A percentile compares a stretch with the other conserved stretches of the same genome.
Evolutionary conservation across 2,113 vertebrate species (phyloP).

Genomic region (Mus pahari): DNA sequence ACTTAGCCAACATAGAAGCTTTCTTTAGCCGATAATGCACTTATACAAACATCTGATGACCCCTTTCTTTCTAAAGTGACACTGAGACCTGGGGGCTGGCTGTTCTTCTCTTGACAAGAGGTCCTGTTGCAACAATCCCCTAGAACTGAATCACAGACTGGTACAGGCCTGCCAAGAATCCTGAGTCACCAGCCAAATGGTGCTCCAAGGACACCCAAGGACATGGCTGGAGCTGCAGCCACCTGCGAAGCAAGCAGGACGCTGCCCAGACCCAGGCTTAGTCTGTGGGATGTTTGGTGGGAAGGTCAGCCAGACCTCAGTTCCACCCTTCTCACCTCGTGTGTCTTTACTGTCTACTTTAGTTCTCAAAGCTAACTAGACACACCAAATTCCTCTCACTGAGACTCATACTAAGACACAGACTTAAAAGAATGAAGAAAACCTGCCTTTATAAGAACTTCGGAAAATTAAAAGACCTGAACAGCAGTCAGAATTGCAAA

Average conservation of each 20-base stretch:
- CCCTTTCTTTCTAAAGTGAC: conserved; percentile 11
- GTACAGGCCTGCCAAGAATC: background rate
- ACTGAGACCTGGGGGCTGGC: background rate
- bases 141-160: background rate
- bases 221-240: background rate
- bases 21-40: background rate
- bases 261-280: background rate
- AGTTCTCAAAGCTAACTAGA: background rate
- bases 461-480: background rate
- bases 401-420: background rate
- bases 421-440: background rate
- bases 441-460: background rate
- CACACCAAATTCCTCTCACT: background rate
- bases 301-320: background rate
- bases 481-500: background rate
- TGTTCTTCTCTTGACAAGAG: background rate
- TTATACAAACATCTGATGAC: background rate
- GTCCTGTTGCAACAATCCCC: background rate
- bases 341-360: background rate
- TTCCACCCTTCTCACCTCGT: background rate
- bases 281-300: background rate
- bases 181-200: background rate
- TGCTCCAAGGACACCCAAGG: background rate
- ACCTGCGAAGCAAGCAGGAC: background rate
- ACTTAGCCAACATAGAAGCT: background rate